A percentile compares a stretch with the other conserved stretches of the same genome.
These are phyloP conservation scores for Anguilla anguilla DNA, from an alignment of 2,797 vertebrate species.

Conservation along the genomic window DNA sequence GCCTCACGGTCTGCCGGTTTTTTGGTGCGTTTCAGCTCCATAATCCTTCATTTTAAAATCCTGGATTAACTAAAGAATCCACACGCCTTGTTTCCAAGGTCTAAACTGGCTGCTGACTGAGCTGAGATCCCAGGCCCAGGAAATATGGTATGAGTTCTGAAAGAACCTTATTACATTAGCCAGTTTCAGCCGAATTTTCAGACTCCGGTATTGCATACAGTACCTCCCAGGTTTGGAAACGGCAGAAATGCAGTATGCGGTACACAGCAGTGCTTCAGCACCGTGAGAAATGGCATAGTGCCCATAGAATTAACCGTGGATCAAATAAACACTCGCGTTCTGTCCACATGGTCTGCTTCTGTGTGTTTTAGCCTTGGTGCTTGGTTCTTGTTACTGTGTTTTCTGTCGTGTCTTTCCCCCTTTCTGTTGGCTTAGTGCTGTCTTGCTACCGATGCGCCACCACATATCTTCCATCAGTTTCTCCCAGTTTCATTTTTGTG, in stretches of 20 bases:
- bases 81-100: neutral
- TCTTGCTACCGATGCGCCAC: neutral
- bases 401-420: neutral
- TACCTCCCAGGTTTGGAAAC: too few species aligned
- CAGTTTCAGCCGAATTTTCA: neutral
- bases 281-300: neutral
- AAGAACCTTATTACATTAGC: neutral
- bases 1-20: too few species aligned
- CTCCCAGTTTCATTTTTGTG: neutral
- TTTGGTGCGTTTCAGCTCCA: neutral
- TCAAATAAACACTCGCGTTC: neutral
- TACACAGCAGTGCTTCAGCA: neutral
- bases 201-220: too few species aligned
- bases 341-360: neutral
- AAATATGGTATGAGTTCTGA: neutral
- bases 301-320: neutral
- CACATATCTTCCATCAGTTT: neutral
- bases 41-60: neutral
- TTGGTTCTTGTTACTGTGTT: neutral
- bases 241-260: too few species aligned
- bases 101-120: neutral
- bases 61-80: neutral
- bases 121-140: neutral
- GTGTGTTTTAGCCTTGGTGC: neutral
- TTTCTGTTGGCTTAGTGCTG: neutral